A percentile compares a stretch with the other conserved stretches of the same genome.
Conservation (phyloP, 1,140 invertebrate genomes). For the Lordiphosa stackelbergi region DNA sequence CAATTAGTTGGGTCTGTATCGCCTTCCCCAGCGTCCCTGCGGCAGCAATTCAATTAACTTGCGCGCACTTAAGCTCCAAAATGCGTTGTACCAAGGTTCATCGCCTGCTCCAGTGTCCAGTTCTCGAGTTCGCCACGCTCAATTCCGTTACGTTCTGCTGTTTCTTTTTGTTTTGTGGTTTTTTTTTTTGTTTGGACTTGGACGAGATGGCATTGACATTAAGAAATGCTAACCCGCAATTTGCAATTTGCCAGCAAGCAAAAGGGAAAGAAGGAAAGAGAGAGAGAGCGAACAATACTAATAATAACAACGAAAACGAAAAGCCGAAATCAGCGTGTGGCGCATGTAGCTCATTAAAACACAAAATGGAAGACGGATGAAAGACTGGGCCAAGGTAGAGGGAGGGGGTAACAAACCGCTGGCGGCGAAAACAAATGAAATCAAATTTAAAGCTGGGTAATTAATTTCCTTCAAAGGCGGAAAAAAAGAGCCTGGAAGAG, state of each 20-base stretch:
- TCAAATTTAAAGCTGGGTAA: constrained; percentile 52
- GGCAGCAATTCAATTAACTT: constrained; percentile 51
- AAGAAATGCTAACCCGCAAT: constrained; percentile 56
- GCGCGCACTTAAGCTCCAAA: constrained; percentile 34
- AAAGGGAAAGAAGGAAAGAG: neutral
- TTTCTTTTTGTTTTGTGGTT: neutral
- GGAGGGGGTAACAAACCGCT: neutral
- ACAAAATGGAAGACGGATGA: constrained; percentile 46
- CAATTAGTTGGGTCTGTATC: constrained; percentile 41
- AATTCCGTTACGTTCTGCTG: constrained; percentile 19
- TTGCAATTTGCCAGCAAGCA: constrained; percentile 40
- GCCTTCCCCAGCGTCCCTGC: constrained; percentile 1
- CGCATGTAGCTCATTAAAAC: constrained; percentile 57
- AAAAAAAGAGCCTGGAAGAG: constrained; percentile 1
- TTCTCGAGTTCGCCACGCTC: constrained; percentile 16
- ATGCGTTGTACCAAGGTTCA: neutral
- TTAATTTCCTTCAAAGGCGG: constrained; percentile 28
- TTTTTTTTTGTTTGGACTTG: constrained; percentile 6
- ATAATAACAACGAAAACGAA: constrained; percentile 40
- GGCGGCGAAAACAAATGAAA: constrained; percentile 43
- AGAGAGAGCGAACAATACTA: constrained; percentile 36
- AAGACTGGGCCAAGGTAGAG: neutral
- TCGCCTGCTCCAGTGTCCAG: neutral
- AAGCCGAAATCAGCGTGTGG: constrained; percentile 54
- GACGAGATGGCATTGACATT: constrained; percentile 48